These are phyloP conservation scores for rabbit (Oryctolagus cuniculus) DNA, from an alignment of 2,113 vertebrate species.

Conservation along the genomic window DNA sequence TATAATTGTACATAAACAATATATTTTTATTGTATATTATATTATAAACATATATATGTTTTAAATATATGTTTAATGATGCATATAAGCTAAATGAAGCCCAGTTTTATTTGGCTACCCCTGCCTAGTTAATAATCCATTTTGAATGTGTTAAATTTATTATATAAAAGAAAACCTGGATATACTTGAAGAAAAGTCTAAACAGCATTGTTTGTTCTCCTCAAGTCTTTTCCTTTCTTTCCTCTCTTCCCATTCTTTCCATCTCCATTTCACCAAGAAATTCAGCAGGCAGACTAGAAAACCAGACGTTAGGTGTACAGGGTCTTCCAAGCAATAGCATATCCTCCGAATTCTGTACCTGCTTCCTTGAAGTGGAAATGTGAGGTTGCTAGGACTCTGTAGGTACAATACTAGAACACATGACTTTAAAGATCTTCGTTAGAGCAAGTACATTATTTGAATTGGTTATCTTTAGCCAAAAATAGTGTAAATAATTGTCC, in stretches of 20 bases:
- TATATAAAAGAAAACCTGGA: neutral
- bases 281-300: constrained; percentile 6
- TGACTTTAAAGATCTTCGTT: constrained; percentile 11
- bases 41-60: neutral
- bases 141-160: constrained; percentile 37
- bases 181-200: neutral
- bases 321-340: neutral
- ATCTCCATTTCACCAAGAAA: neutral
- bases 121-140: neutral
- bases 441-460: neutral
- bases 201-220: neutral
- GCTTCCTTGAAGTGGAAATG: constrained; percentile 45
- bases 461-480: neutral
- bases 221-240: neutral
- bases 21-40: too few species aligned
- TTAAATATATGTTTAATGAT: neutral
- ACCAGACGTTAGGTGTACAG: neutral
- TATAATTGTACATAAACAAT: too few species aligned
- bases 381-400: neutral
- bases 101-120: neutral
- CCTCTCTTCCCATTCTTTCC: neutral
- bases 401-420: neutral
- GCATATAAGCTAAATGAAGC: neutral
- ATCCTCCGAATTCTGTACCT: constrained; percentile 2
- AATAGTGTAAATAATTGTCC: neutral